Conservation (phyloP, 2,113 vertebrate species). For the Hiodon alosoides region DNA sequence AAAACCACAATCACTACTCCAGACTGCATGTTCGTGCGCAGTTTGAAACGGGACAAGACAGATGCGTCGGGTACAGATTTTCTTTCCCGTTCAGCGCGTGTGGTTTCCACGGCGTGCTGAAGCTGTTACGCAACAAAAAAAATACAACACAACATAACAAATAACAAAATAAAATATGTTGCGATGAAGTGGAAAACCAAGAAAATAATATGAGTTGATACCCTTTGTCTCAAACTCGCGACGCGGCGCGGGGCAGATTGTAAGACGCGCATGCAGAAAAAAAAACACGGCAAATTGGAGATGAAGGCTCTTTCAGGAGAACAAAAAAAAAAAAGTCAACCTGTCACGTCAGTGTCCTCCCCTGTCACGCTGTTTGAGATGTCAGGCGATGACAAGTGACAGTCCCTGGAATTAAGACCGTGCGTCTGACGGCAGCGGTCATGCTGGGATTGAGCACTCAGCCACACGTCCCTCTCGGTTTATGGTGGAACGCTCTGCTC, state of each 20-base stretch:
- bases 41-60: too few species aligned
- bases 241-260: too few species aligned
- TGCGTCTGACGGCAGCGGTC: not conserved
- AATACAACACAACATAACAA: not conserved
- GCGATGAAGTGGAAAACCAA: not conserved
- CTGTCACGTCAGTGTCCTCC: not conserved
- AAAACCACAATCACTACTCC: too few species aligned
- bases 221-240: not conserved
- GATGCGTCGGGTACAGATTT: too few species aligned
- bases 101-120: too few species aligned
- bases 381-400: constrained; percentile 2
- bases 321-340: not conserved
- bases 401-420: not conserved
- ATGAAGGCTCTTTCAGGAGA: not conserved
- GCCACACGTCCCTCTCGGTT: not conserved
- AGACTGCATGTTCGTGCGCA: too few species aligned
- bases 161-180: not conserved
- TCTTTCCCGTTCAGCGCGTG: too few species aligned
- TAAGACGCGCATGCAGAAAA: not conserved
- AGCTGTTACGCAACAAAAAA: too few species aligned
- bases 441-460: not conserved
- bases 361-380: not conserved
- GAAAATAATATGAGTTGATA: not conserved
- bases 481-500: not conserved
- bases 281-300: not conserved